A percentile compares a stretch with the other conserved stretches of the same genome.
Evolutionary conservation across 1,140 invertebrate species (phyloP).

Genomic region (Saccostrea echinata): DNA sequence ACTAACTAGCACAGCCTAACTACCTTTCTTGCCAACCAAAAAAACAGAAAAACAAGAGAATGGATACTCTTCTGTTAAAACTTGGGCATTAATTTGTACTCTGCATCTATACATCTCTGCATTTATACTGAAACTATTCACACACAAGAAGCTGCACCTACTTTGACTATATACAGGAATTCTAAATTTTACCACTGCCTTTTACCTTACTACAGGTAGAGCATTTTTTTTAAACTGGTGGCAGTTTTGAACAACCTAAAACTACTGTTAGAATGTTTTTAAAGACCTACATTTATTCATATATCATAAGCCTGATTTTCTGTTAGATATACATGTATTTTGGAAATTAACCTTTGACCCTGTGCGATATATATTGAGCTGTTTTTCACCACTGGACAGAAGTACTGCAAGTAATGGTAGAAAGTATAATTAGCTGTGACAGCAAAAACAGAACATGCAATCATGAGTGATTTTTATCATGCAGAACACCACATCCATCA

Average conservation of each 20-base stretch:
- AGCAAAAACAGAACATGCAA: slow-evolving; percentile 24
- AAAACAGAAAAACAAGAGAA: too few species aligned
- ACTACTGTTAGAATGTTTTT: neutral
- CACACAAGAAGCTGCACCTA: neutral
- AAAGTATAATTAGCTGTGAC: neutral
- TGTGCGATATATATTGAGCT: neutral
- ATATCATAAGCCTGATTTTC: neutral
- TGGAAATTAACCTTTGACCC: neutral
- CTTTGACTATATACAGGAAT: too few species aligned
- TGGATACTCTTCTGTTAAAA: too few species aligned
- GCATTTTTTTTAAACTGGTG: neutral
- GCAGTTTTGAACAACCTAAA: neutral
- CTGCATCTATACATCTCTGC: too few species aligned
- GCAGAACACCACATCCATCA: slow-evolving; percentile 33
- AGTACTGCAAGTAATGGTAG: slow-evolving; percentile 16
- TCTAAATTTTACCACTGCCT: too few species aligned
- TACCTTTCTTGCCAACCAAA: too few species aligned
- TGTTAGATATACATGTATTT: slow-evolving; percentile 29
- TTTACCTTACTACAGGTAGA: neutral
- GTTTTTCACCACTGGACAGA: neutral
- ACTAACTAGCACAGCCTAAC: too few species aligned
- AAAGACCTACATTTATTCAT: neutral
- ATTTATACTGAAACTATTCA: too few species aligned
- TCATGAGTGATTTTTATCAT: slow-evolving; percentile 28
- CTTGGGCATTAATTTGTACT: too few species aligned